Base-by-base conservation (phyloP, 2,888 invertebrate species). In the Trissolcus japonicus region DNA sequence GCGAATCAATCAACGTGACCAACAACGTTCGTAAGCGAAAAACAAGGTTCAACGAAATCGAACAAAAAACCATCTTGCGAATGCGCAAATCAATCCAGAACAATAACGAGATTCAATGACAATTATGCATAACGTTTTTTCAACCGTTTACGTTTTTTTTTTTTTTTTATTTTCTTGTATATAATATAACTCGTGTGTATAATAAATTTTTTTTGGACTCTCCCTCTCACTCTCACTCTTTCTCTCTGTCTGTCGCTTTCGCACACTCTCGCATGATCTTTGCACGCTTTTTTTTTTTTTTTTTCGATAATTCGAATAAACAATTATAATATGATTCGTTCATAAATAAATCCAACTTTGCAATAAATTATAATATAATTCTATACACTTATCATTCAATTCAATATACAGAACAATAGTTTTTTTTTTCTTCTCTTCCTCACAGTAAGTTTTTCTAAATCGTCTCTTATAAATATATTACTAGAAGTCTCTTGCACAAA, bases 361-460 rank as follows among this genome's bases (percentile, higher is more conserved):
- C 59, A 75, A 68, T 75, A 75, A 75, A 68, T 73, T 72, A 72
- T 72, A 72, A 9, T 68, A 75, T 62, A 75, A 75, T 62, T 68
- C 68, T 75, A 68, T 75, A 75, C 68, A 68, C 63, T 60, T 55
- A 67, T 66, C 67, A 29, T 57, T 75, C 67, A 68, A 54, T 63
- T 29, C 59, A 68, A 75, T 74, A 74, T 74, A 74, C 62, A 75
- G 62, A 75, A 68, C 68, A 75, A 68, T 63, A 62, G 59, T 63
- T 68, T 59, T 13, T 29, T n/a, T 60, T 59, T 16, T 57, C 16
- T 6, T 46, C 16, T 51, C 60, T 41, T 68, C 14, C 9, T 56
- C 55, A 35, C 60, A 55, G 56, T 72, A 72, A 59, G 17, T 71
- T 51, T 67, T 40, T 63, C 63, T 63, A 71, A 63, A 63, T 59